phyloP scores from a whole-genome alignment of 1,140 invertebrate species.

The Helicoverpa zea region DNA sequence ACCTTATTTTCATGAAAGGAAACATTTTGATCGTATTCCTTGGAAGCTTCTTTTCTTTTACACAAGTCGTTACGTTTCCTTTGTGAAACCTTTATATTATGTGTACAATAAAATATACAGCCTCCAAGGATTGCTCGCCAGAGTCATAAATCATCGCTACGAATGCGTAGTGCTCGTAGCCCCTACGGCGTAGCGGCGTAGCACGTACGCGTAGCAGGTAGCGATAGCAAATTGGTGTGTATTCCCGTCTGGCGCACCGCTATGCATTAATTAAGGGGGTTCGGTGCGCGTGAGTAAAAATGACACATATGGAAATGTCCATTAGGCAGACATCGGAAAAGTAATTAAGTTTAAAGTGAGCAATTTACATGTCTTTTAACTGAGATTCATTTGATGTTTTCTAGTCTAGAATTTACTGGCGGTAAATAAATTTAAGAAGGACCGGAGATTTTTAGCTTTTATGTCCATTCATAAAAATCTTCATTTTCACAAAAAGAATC shows the following conservation, averaged over 20 bases:
- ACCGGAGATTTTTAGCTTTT: no score
- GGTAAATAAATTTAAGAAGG: no score
- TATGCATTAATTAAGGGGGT: conserved; percentile 22
- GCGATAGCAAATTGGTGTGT: conserved; percentile 16
- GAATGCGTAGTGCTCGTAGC: conserved; percentile 28
- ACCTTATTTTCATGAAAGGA: conserved; percentile 12
- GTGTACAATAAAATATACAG: conserved; percentile 41
- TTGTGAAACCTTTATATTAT: conserved; percentile 30
- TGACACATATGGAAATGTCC: background rate
- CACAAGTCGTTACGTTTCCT: conserved; percentile 28
- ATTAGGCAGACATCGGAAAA: background rate
- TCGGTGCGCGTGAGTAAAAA: conserved; percentile 6
- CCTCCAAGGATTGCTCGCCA: conserved; percentile 26
- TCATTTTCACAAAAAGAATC: no score
- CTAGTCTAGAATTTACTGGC: background rate
- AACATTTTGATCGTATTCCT: conserved; percentile 4
- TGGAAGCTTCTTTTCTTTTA: conserved; percentile 7
- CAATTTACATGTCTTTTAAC: background rate
- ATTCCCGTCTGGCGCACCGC: conserved; percentile 17
- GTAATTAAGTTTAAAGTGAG: background rate
- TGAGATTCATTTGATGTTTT: background rate
- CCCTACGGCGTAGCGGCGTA: conserved; percentile 26
- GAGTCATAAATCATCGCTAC: conserved; percentile 38
- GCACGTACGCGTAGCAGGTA: conserved; percentile 17
- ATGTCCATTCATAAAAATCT: no score